Evolutionary conservation across 2,113 vertebrate species (phyloP), one percentile per base, ranked within the genome.

Genomic region (Irena cyanogastra): DNA sequence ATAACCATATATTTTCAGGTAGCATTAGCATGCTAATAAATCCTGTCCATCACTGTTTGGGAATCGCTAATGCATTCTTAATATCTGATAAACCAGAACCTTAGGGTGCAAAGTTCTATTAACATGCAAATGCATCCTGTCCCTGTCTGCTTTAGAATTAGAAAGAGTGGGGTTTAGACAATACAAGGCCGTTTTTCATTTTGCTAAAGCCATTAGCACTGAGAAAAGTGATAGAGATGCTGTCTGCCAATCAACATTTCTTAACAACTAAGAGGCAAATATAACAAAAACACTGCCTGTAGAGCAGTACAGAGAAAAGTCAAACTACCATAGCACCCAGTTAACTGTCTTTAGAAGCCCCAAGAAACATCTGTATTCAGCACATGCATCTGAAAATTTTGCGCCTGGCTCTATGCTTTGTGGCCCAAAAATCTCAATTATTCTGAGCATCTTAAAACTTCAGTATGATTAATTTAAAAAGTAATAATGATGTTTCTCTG

Each of bases 121-220:
- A 97, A 96, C 87, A 97, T 97, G 96, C 87, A 97, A 98, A 98
- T 97, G 76, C 22, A 81, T 79, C 82, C 95, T 94, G 83, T 92
- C 56, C 76, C 63, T 90, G 90, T 80, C 94, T 94, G 84, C 82
- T 96, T 97, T 93, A 93, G 91, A 97, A 93, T 97, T 96, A 97
- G 71, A 90, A 66, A 81, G 44, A 23, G 27, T 63, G 86, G 76
- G 49, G 93, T 63, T 86, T 87, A 94, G 66, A 87, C 96, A 96
- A 90, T 89, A 50, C 52, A 80, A 94, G 47, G 42, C 69, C 80
- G 89, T 95, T 97, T 96, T 97, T 96, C 69, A 74, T 53, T 88
- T 82, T 74, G 30, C 59, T 83, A 91, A 94, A 97, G 37, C 68
- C 72, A 86, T 94, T 96, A 97, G 65, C 39, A 95, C 71, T 37